These are phyloP conservation scores for Andrena bucephala DNA, from an alignment of 2,888 invertebrate species.

Conservation along the genomic window DNA sequence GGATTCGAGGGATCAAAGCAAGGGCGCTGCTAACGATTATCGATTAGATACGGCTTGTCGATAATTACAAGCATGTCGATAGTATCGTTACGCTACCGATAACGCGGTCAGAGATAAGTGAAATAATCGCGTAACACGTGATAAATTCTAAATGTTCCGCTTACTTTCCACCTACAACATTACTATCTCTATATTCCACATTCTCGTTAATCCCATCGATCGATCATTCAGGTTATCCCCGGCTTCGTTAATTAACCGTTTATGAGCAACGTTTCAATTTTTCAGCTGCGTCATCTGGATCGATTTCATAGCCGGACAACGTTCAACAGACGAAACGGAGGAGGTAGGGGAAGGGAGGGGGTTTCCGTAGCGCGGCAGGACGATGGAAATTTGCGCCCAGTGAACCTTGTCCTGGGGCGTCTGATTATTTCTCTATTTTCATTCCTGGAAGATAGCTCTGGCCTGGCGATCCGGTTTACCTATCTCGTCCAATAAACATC, in stretches of 20 bases:
- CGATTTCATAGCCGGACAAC: background rate
- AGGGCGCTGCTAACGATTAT: background rate
- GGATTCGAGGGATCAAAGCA: background rate
- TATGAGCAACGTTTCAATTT: background rate
- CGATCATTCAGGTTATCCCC: background rate
- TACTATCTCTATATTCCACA: no score
- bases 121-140: background rate
- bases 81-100: background rate
- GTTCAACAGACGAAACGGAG: background rate
- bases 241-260: background rate
- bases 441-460: conserved; percentile 78
- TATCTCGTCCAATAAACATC: conserved; percentile 84
- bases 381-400: conserved; percentile 68
- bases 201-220: background rate
- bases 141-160: background rate
- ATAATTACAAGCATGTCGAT: background rate
- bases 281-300: background rate
- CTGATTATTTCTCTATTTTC: conserved; percentile 80
- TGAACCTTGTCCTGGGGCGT: conserved; percentile 64
- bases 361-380: conserved; percentile 36
- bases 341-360: background rate
- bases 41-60: conserved; percentile 9
- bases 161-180: background rate
- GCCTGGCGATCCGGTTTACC: conserved; percentile 83
- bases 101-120: background rate